Conservation (phyloP, 2,888 invertebrate species). For the Cantharis nigra region DNA sequence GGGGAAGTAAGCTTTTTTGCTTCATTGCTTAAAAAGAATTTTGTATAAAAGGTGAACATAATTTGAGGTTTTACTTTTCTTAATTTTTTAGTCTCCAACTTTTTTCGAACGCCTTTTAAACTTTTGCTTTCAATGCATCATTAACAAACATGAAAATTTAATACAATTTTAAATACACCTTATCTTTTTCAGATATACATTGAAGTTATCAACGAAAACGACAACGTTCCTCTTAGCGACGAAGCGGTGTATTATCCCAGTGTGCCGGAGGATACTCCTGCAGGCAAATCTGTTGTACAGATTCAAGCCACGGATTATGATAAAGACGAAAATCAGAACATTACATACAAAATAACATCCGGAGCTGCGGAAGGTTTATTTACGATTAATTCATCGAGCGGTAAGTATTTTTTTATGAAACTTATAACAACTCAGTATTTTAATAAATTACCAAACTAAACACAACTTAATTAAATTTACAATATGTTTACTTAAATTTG, state of each 20-base stretch:
- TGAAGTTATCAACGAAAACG: conserved; percentile 89
- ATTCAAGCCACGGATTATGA: conserved; percentile 83
- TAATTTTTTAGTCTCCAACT: background rate
- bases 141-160: background rate
- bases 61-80: background rate
- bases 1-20: conserved; percentile 30
- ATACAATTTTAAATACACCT: background rate
- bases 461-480: background rate
- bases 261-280: conserved; percentile 79
- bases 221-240: conserved; percentile 89
- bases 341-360: conserved; percentile 82
- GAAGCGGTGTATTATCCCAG: conserved; percentile 84
- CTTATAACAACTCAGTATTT: too few relatives aligned
- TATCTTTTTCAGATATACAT: conserved; percentile 68
- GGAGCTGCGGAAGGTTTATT: conserved; percentile 94
- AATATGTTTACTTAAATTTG: background rate
- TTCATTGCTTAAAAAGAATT: conserved; percentile 27
- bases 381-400: conserved; percentile 80
- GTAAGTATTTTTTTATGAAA: conserved; percentile 58
- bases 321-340: conserved; percentile 66
- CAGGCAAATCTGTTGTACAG: conserved; percentile 72
- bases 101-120: background rate
- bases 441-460: background rate
- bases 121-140: background rate
- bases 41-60: conserved; percentile 18